Base-by-base conservation (phyloP, 2,113 vertebrate genomes). In the Protobothrops mucrosquamatus region DNA sequence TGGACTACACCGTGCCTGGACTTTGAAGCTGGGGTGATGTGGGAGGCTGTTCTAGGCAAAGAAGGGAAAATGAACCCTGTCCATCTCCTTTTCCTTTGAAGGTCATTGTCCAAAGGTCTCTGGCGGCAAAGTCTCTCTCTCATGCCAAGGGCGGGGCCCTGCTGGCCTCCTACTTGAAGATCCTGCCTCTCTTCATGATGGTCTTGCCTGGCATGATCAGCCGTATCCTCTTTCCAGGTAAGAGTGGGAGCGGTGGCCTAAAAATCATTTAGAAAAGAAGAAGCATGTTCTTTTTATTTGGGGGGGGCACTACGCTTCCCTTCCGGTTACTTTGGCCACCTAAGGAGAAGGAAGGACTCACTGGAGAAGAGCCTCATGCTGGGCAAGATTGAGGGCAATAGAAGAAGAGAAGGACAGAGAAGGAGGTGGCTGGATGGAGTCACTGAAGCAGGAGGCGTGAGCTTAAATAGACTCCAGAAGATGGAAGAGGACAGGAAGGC, bases 181-280 rank as follows among this genome's bases (percentile, higher is more conserved):
- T 99, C 87, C 94, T 99, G 86, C 99, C 99, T 2, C 98, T 99
- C 92, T 99, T 99, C 93, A 97, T 98, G 91, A 98, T 99, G 98
- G 98, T 99, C 69, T 96, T 99, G 94, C 99, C 99, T 0, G 99
- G 99, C 15, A 99, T 99, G 99, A 98, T 98, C 97, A 99, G 99
- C 97, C 98, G 99, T 52, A 96, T 99, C 91, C 99, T 99, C n/a
- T 99, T 98, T 95, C 98, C 99, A 96, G 99, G 99, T 99, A 93
- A 96, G 97, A 2, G 61, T 1, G 4, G n/a, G 4, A 2, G 3
- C 1, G 61, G 61, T 6, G 61, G 61, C 61, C 61, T 29, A n/a
- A 29, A n/a, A 69, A n/a, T 2, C 29, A 69, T n/a, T 6, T 14
- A 2, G 29, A 69, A 69, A 69, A 6, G 61, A 2, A 69, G 61